Evolutionary conservation across 2,888 invertebrate species (phyloP).

Genomic region (Diarsia dahlii): DNA sequence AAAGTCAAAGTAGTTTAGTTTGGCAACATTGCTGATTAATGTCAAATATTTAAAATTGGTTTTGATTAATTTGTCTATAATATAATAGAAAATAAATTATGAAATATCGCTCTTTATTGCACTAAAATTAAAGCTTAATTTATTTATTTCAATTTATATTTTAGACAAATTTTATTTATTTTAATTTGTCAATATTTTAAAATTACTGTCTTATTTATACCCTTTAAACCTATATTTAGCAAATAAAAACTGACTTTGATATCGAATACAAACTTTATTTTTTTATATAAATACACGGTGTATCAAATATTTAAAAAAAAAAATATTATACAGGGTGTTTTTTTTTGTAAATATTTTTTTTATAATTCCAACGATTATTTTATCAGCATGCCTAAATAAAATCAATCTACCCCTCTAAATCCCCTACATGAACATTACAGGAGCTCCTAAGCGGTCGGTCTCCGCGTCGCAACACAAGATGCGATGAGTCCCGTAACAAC

Average conservation of each 20-base stretch:
- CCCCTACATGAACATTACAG: constrained; percentile 58
- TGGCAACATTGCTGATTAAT: background rate
- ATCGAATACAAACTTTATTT: background rate
- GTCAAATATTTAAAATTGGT: background rate
- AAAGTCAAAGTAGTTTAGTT: background rate
- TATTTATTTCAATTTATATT: background rate
- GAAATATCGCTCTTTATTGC: background rate
- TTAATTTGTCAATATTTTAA: background rate
- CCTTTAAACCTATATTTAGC: too few relatives aligned
- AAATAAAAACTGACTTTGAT: too few relatives aligned
- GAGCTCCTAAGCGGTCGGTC: constrained; percentile 76
- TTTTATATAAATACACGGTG: background rate
- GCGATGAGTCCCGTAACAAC: constrained; percentile 75
- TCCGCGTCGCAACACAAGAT: constrained; percentile 77
- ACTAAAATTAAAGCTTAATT: background rate
- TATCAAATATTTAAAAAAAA: background rate
- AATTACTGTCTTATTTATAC: too few relatives aligned
- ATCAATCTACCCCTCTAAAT: background rate
- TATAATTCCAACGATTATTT: background rate
- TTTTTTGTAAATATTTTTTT: background rate
- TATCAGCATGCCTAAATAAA: constrained; percentile 3
- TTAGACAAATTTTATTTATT: background rate
- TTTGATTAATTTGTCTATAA: background rate
- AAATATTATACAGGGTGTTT: background rate
- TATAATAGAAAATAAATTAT: background rate